Evolutionary conservation across 1,140 invertebrate genomes (phyloP).

Genomic region (Camponotus pennsylvanicus): DNA sequence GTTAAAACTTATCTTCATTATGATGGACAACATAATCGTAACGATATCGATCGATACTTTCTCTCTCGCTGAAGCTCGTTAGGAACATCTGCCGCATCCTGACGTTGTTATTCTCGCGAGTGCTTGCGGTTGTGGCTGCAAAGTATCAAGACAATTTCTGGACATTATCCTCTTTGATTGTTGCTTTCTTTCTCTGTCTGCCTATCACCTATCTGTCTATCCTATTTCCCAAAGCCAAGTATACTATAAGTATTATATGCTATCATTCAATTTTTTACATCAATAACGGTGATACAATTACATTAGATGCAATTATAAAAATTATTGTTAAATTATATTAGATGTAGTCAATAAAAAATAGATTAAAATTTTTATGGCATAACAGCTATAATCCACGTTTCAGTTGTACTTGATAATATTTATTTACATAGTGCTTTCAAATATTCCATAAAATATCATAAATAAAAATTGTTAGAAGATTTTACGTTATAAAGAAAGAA

Average conservation of each 20-base stretch:
- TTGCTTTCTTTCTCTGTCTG: constrained; percentile 47
- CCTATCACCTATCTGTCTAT: too few relatives aligned
- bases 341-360: too few relatives aligned
- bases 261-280: not conserved
- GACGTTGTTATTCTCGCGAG: constrained; percentile 67
- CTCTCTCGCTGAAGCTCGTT: constrained; percentile 73
- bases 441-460: not conserved
- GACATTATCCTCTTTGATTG: constrained; percentile 66
- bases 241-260: not conserved
- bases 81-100: constrained; percentile 83
- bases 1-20: constrained; percentile 55
- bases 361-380: too few relatives aligned
- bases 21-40: constrained; percentile 63
- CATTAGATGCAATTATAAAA: not conserved
- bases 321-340: not conserved
- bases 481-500: not conserved
- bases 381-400: too few relatives aligned
- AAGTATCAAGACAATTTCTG: constrained; percentile 77
- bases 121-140: constrained; percentile 80
- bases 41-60: constrained; percentile 84
- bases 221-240: not conserved
- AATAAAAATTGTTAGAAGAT: not conserved
- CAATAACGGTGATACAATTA: not conserved
- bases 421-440: constrained; percentile 12
- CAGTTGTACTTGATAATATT: not conserved